Base-by-base conservation (phyloP, 2,888 invertebrate genomes). In the Caprella mutica region DNA sequence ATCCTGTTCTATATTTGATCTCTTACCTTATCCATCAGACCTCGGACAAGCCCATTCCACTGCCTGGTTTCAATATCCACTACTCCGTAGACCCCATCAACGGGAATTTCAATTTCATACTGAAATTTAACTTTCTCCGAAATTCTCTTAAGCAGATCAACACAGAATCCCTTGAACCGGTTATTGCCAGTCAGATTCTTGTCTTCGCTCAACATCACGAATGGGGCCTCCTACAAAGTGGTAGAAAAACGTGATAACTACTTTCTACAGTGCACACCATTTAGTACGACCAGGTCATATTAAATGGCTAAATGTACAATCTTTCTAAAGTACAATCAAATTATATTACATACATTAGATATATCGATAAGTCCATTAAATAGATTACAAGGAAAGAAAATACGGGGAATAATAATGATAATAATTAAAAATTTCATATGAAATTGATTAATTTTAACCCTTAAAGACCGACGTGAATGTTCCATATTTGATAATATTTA, bases 31-130 rank as follows among this genome's bases (percentile, higher is more conserved):
- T 89, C 88, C 78, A 89, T 85, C 29, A 90, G 77, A 68, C 90
- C 86, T 27, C 84, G 77, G 1, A 91, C 89, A 55, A 91, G 87
- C 1, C 91, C 91, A 67, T 90, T 90, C 90, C 90, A 91, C 67
- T 86, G 81, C 58, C 85, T 86, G 0, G 87, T 87, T 63, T 86
- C 84, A 0, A 86, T 86, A 71, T 91, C 85, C 70, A 84, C 81
- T 0, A 86, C 90, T 0, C 91, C 92, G 69, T 91, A 92, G 83
- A 87, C 88, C 67, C 81, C 81, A 71, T 91, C 92, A 0, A 89
- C 88, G 0, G 91, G 87, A 46, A 91, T 75, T 44, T 85, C 78
- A 66, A 92, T 82, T 42, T 81, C 79, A 73, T 90, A 92, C 69
- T 88, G 85, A 55, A 63, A 63, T 48, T 83, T 83, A 35, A 83